These are phyloP conservation scores for Metalampra italica DNA, from an alignment of 2,888 invertebrate species.

Conservation along the genomic window DNA sequence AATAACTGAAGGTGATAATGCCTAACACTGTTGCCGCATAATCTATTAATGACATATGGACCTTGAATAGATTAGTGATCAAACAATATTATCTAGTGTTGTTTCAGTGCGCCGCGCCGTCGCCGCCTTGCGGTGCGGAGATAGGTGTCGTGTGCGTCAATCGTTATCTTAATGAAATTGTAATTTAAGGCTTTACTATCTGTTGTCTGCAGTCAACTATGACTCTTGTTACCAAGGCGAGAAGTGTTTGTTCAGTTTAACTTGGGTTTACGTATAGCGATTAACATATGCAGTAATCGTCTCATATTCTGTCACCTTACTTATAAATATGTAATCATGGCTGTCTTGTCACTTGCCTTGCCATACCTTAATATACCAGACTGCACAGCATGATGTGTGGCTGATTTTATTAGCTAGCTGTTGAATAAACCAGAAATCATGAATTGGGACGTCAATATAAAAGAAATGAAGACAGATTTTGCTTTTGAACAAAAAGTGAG, in stretches of 20 bases:
- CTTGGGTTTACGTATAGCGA: background rate
- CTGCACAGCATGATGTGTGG: too few species aligned
- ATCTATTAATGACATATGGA: slow-evolving; percentile 28
- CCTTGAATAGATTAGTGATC: slow-evolving; percentile 40
- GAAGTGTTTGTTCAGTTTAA: background rate
- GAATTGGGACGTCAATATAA: too few species aligned
- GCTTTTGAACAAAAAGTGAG: too few species aligned
- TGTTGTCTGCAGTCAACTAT: background rate
- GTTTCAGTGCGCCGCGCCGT: slow-evolving; percentile 19
- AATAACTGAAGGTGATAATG: slow-evolving; percentile 3
- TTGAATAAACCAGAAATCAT: too few species aligned
- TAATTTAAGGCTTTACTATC: slow-evolving; percentile 7
- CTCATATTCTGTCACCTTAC: background rate
- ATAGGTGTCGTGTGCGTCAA: slow-evolving; percentile 9
- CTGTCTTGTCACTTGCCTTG: too few species aligned
- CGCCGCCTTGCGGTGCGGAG: slow-evolving; percentile 18
- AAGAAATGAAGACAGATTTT: too few species aligned
- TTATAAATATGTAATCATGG: too few species aligned
- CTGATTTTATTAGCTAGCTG: too few species aligned
- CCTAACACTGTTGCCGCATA: slow-evolving; percentile 27
- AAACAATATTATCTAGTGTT: slow-evolving; percentile 38
- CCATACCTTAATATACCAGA: too few species aligned
- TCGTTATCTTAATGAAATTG: slow-evolving; percentile 12
- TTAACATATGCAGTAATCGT: background rate
- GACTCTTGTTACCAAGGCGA: background rate